phyloP scores from a whole-genome alignment of 2,888 invertebrate genomes.

The Tipula confusa region DNA sequence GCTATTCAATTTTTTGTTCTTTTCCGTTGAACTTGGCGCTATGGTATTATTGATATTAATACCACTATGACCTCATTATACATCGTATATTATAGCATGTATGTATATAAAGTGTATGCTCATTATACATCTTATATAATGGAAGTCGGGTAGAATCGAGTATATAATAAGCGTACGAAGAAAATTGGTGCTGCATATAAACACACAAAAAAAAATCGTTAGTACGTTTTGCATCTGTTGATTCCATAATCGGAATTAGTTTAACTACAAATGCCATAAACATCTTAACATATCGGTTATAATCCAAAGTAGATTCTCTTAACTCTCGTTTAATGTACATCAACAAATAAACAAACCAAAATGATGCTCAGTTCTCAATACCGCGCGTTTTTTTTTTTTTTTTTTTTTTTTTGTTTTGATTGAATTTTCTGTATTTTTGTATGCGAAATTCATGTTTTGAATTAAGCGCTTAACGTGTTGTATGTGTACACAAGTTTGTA shows the following conservation, averaged over 20 bases:
- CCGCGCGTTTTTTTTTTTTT: background rate
- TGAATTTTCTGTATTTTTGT: too few species aligned
- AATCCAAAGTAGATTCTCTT: background rate
- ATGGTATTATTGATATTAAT: background rate
- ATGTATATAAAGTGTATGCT: background rate
- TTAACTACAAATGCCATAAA: background rate
- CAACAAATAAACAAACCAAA: background rate
- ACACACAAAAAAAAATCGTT: background rate
- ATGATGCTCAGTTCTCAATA: background rate
- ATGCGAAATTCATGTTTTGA: background rate
- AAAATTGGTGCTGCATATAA: background rate
- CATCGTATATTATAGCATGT: background rate
- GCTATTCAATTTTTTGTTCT: background rate
- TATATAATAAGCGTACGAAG: background rate
- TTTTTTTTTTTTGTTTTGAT: background rate
- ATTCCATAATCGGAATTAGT: background rate
- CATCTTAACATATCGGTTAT: background rate
- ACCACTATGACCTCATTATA: background rate
- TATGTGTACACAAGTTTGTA: background rate
- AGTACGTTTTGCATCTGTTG: background rate
- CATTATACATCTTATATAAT: background rate
- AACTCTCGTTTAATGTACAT: background rate
- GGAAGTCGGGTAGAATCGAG: too few species aligned
- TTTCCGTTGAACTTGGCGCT: background rate
- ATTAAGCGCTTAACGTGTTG: background rate